These are phyloP conservation scores for Brienomyrus brachyistius DNA, from an alignment of 2,113 vertebrate species.

Conservation along the genomic window DNA sequence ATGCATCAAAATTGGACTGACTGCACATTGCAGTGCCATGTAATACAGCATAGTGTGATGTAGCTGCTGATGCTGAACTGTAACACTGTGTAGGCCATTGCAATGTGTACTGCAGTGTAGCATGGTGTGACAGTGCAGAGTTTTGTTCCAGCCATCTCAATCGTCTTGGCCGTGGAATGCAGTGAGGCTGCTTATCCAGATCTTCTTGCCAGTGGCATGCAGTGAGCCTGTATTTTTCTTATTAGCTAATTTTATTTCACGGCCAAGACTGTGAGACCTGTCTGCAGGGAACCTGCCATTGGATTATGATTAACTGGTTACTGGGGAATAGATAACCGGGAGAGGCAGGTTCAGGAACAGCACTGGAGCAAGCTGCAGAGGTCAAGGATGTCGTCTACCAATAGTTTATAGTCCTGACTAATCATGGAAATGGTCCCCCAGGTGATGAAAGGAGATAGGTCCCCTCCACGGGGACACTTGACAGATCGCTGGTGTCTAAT, in stretches of 20 bases:
- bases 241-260: not conserved
- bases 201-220: not conserved
- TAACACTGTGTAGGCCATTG: not conserved
- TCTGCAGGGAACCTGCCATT: not conserved
- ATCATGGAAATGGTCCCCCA: not conserved
- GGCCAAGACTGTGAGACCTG: not conserved
- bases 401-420: not conserved
- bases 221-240: conserved; percentile 2
- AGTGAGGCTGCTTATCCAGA: not conserved
- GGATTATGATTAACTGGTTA: not conserved
- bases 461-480: not conserved
- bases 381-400: not conserved
- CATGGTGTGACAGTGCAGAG: not conserved
- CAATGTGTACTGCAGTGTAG: not conserved
- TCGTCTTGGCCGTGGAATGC: not conserved
- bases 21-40: not conserved
- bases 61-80: too few species aligned
- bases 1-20: not conserved
- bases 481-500: not conserved
- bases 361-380: not conserved
- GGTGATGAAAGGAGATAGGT: not conserved
- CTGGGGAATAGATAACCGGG: not conserved
- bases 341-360: not conserved
- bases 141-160: not conserved
- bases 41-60: not conserved